Base-by-base conservation (phyloP, 2,888 invertebrate genomes). In the Idaea straminata region DNA sequence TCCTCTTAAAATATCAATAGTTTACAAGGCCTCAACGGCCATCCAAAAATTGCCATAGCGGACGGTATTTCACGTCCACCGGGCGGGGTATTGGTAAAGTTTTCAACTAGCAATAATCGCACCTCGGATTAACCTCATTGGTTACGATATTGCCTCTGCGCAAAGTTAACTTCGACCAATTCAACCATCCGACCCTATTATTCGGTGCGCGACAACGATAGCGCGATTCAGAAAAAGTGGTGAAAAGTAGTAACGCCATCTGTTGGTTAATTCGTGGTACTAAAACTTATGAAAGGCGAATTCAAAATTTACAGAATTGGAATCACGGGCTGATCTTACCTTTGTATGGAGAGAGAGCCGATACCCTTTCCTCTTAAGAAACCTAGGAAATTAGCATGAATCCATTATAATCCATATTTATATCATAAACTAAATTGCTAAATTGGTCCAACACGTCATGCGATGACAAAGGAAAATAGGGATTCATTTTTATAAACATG, bases 71-170 rank as follows among this genome's bases (percentile, higher is more conserved):
- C 89, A 88, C 89, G 89, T 86, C 89, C 90, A 87, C 89, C 84
- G 72, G 89, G 89, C 90, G 89, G 88, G 89, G 89, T 89, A 89
- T 90, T 89, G 89, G 89, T 88, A 96, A 96, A 97, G 96, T 96
- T 96, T 96, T 96, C 96, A 97, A 96, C 96, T 96, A 96, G 96
- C 96, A 97, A 97, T 96, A 96, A 96, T 95, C 95, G 95, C 96
- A 96, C 95, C 96, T 96, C 96, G 95, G 96, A 95, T 95, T 92
- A 94, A 96, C 96, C 95, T 97, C 96, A 96, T 96, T 94, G 96
- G 96, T 96, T 97, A 97, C 96, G 96, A 96, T 96, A 96, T 95
- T 95, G 96, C 96, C 96, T 94, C 96, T 97, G 97, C 96, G 96
- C 96, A 96, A 96, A 96, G 96, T 95, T 96, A 82, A 93, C 62